A percentile compares a stretch with the other conserved stretches of the same genome.
phyloP scores from a whole-genome alignment of 2,797 vertebrate genomes.

The Semotilus atromaculatus region DNA sequence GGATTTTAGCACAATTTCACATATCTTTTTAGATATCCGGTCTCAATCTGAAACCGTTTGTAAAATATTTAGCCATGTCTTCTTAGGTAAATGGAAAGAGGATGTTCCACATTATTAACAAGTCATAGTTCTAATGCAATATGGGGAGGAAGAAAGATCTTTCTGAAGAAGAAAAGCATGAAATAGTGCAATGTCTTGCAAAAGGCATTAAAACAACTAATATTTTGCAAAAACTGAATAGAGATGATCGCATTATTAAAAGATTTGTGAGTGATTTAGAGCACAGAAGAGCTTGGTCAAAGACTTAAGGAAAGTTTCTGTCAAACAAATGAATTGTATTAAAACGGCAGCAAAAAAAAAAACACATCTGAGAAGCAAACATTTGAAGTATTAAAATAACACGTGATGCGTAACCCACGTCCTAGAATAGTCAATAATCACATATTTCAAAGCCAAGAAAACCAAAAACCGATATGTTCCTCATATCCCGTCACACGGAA shows the following conservation, averaged over 20 bases:
- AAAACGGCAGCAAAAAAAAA: not conserved
- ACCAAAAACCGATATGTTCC: not conserved
- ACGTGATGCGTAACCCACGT: not conserved
- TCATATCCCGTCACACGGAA: not conserved
- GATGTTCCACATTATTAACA: not conserved
- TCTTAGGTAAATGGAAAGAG: not conserved
- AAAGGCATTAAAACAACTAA: not conserved
- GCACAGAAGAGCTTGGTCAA: not conserved
- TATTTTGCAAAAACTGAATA: not conserved
- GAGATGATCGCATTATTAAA: not conserved
- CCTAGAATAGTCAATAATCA: not conserved
- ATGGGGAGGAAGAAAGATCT: not conserved
- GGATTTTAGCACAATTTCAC: not conserved
- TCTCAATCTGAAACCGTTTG: not conserved
- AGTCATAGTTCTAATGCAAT: not conserved
- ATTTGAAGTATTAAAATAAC: not conserved
- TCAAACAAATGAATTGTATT: not conserved
- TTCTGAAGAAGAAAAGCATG: not conserved
- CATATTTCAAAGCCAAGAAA: not conserved
- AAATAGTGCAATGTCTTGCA: not conserved
- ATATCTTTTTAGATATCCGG: not conserved
- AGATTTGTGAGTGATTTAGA: not conserved
- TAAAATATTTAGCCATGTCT: not conserved
- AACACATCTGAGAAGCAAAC: not conserved
- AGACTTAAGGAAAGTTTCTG: not conserved